phyloP scores from a whole-genome alignment of 2,888 invertebrate species.

The Tipula lateralis region DNA sequence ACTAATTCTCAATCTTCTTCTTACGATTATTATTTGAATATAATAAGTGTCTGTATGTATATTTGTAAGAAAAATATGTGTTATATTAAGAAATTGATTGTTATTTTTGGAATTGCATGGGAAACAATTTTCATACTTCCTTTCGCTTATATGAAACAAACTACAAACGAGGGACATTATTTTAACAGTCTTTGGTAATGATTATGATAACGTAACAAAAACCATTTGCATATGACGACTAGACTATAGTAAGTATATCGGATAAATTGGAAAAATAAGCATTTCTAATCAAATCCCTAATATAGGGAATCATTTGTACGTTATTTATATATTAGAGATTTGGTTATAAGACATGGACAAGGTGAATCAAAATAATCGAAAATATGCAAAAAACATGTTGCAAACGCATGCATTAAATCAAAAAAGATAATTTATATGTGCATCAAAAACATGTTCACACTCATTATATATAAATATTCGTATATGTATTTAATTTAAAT shows the following conservation, averaged over 20 bases:
- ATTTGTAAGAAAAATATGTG: background rate
- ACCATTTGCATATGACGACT: background rate
- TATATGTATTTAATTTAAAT: background rate
- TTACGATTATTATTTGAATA: background rate
- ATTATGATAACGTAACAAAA: slow-evolving; percentile 11
- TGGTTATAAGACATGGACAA: background rate
- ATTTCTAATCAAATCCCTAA: background rate
- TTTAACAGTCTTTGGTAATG: background rate
- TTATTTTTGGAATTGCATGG: background rate
- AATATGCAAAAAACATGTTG: background rate
- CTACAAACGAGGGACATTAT: background rate
- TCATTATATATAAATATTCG: background rate
- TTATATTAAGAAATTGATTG: background rate
- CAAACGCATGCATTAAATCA: background rate
- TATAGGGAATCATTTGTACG: background rate
- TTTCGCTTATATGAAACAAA: background rate
- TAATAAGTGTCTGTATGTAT: background rate
- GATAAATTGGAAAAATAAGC: background rate
- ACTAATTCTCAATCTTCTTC: background rate
- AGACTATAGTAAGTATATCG: background rate
- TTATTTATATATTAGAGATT: background rate
- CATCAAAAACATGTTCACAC: background rate
- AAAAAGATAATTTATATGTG: background rate
- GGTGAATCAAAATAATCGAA: background rate
- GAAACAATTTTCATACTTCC: background rate